Percentiles rank a stretch among this genome's conserved stretches.
These are phyloP conservation scores for Oikopleura dioica DNA, from an alignment of 23 tunicate genomes.

Conservation along the genomic window DNA sequence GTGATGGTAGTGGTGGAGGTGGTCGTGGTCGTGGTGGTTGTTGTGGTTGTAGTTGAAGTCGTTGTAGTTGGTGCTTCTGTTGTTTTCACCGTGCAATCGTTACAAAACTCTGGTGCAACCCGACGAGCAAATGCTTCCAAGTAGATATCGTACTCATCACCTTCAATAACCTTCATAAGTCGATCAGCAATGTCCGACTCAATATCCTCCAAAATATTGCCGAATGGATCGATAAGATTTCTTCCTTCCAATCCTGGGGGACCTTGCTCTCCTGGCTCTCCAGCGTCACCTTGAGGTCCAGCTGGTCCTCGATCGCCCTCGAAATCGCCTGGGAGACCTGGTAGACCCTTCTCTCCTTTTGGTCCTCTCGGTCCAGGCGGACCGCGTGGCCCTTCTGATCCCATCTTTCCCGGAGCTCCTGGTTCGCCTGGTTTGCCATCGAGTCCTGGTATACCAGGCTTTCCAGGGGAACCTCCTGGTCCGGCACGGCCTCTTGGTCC, in stretches of 20 bases:
- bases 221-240: background rate
- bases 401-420: background rate
- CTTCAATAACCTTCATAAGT: background rate
- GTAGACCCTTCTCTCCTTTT: background rate
- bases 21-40: background rate
- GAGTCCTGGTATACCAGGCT: background rate
- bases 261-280: background rate
- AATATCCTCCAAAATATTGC: background rate
- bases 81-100: background rate
- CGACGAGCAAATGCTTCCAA: background rate
- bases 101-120: background rate
- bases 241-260: background rate
- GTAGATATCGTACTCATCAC: background rate
- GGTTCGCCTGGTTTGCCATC: background rate
- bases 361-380: background rate
- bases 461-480: background rate
- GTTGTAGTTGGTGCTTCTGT: background rate
- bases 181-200: background rate
- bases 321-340: background rate
- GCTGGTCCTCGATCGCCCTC: background rate
- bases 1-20: background rate
- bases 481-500: background rate
- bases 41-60: background rate
- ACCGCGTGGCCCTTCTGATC: background rate
- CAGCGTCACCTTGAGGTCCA: background rate